These are phyloP conservation scores for Candoia aspera DNA, from an alignment of 2,113 vertebrate species.

Conservation along the genomic window DNA sequence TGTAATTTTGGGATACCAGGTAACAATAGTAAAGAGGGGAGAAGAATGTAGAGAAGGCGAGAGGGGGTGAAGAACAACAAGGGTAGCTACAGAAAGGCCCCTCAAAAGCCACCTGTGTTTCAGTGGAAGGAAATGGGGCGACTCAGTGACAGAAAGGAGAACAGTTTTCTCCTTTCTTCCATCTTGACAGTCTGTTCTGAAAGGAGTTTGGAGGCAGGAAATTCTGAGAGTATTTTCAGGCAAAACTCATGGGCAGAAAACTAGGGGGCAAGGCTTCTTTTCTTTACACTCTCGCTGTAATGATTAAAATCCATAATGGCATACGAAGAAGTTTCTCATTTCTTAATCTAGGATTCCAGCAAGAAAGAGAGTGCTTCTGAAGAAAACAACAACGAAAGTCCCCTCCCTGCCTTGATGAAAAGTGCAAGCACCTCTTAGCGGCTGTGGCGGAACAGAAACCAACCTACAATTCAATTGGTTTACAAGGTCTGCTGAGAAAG, in stretches of 20 bases:
- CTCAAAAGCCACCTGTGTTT: background rate
- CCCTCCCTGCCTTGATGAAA: background rate
- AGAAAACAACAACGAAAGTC: background rate
- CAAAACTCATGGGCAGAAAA: background rate
- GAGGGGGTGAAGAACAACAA: background rate
- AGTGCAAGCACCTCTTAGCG: background rate
- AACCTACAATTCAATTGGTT: background rate
- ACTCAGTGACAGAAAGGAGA: background rate
- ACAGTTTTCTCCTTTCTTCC: background rate
- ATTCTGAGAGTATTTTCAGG: background rate
- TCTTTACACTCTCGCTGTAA: background rate
- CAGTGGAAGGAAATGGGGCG: background rate
- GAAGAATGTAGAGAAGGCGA: background rate
- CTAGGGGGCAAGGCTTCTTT: background rate
- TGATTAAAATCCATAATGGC: background rate
- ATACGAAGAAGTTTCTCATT: background rate
- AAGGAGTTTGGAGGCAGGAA: background rate
- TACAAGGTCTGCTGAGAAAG: background rate
- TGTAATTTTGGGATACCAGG: constrained; percentile 5
- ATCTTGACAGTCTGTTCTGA: background rate
- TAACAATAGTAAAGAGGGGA: background rate
- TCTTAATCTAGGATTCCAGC: background rate
- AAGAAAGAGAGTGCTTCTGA: background rate
- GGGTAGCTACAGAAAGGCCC: background rate
- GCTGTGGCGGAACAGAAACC: background rate